Base-by-base conservation (phyloP, 2,797 vertebrate genomes). In the Halcyon smyrnensis region DNA sequence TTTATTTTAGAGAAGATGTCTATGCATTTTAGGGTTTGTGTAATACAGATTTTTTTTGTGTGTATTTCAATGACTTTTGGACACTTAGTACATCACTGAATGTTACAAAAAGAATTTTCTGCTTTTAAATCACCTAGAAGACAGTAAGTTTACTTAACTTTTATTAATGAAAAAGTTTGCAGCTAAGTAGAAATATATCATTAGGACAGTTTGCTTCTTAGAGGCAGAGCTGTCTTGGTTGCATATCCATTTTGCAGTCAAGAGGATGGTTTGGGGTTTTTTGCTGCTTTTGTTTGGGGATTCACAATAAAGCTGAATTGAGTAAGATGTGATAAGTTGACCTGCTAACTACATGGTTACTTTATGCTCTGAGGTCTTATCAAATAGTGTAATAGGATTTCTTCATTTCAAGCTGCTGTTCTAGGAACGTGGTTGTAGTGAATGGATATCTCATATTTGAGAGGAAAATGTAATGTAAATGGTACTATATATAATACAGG, bases 1-100 rank as follows among this genome's bases (percentile, higher is more conserved):
- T 3, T 1, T 24, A 20, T 68, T 60, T 48, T 12, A 21, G 17
- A 18, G 7, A 41, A 45, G 37, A 6, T 50, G 76, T 53, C 25
- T 60, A 1, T 84, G 41, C 30, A 25, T 12, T 53, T 91, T 62
- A 12, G 4, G 0, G 20, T 57, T 68, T 54, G 19, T 20, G 7
- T 53, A 62, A 45, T 46, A 30, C 7, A 81, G 48, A n/a, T 8
- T 57, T 87, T 36, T 36, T 53, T 43, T 43, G 15, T 41, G 17
- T 54, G 21, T 60, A 8, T 50, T 70, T 67, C 46, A n/a, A 20
- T 75, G 34, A 32, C 24, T 59, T 88, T 63, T 56, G 45, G 32
- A 32, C 5, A 7, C 18, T 65, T 50, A 3, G 1, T 68, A 5
- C 0, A 3, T 84, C 51, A 34, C 16, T 68, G 6, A 53, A 48